A percentile compares a stretch with the other conserved stretches of the same genome.
Conservation (phyloP, 2,113 vertebrate species). For the Aspidoscelis tigris region DNA sequence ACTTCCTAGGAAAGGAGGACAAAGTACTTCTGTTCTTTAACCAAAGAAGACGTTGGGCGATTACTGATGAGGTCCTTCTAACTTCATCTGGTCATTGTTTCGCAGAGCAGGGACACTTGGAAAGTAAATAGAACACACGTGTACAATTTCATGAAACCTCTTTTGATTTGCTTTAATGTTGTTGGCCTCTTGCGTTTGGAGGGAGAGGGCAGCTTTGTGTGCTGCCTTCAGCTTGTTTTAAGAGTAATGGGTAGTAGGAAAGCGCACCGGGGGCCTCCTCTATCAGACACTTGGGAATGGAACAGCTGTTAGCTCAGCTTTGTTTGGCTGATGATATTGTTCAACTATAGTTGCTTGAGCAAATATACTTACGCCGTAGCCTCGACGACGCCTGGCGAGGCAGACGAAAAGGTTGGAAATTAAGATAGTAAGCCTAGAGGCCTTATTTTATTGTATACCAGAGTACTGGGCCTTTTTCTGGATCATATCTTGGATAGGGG, state of each 20-base stretch:
- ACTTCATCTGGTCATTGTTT: neutral
- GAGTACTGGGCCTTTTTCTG: neutral
- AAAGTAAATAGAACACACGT: neutral
- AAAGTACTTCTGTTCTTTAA: neutral
- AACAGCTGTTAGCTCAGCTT: neutral
- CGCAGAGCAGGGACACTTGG: neutral
- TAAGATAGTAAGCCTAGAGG: neutral
- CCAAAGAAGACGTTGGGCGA: neutral
- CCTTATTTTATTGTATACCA: neutral
- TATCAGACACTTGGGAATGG: neutral
- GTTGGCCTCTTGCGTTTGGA: neutral
- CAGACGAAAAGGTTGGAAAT: neutral
- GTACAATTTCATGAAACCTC: neutral
- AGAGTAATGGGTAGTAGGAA: neutral
- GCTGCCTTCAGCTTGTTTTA: neutral
- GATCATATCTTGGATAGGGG: no score
- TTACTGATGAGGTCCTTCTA: neutral
- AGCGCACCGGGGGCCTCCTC: neutral
- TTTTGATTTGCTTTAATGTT: neutral
- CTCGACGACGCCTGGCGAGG: neutral
- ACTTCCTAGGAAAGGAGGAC: neutral
- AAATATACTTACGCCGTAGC: neutral
- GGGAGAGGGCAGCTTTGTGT: neutral
- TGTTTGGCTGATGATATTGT: neutral
- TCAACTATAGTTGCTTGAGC: neutral